Evolutionary conservation across 2,888 invertebrate genomes (phyloP).

Genomic region (Eulithis prunata): DNA sequence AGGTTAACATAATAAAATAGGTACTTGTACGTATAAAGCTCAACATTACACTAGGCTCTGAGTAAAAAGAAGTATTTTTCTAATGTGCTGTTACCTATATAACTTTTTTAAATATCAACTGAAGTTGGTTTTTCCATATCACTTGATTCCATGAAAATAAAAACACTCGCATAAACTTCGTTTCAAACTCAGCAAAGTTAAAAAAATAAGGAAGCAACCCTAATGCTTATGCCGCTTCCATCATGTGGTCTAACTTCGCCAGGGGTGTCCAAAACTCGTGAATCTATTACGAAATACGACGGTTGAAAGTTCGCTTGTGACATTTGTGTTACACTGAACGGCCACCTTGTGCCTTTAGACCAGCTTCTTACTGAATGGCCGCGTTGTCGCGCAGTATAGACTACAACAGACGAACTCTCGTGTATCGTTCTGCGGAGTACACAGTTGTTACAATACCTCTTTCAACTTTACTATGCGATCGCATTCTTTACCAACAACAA

Average conservation of each 20-base stretch:
- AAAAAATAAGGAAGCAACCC: background rate
- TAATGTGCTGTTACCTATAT: background rate
- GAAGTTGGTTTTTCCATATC: background rate
- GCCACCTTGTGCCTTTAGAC: too few relatives aligned
- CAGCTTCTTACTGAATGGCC: too few relatives aligned
- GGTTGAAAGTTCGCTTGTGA: too few relatives aligned
- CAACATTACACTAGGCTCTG: too few relatives aligned
- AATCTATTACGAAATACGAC: background rate
- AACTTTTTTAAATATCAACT: background rate
- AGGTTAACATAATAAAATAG: too few relatives aligned
- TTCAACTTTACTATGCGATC: background rate
- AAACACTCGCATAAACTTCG: slow-evolving; percentile 1
- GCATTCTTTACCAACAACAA: background rate
- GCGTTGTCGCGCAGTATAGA: too few relatives aligned
- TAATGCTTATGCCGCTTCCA: slow-evolving; percentile 8
- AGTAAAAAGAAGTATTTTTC: too few relatives aligned
- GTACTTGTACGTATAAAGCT: too few relatives aligned
- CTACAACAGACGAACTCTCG: too few relatives aligned
- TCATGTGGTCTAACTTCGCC: background rate
- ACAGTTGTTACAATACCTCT: background rate
- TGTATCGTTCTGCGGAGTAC: too few relatives aligned
- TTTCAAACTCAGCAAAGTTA: slow-evolving; percentile 6
- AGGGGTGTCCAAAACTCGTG: slow-evolving; percentile 2
- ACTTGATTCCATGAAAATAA: background rate
- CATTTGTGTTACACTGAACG: too few relatives aligned